phyloP scores from a whole-genome alignment of 2,888 invertebrate genomes.

The Bombylius major region DNA sequence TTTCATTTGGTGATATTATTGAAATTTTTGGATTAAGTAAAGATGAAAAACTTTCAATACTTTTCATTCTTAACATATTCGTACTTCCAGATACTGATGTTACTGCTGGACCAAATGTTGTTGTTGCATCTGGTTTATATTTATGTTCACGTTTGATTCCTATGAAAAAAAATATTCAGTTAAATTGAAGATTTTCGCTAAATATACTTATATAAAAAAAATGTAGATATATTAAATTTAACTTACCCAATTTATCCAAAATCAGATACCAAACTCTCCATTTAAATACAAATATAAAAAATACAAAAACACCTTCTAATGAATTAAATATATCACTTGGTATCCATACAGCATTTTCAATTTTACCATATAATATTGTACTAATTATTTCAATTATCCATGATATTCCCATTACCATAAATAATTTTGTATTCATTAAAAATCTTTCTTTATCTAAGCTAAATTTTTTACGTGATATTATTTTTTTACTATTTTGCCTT shows the following conservation, averaged over 20 bases:
- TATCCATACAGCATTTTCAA: constrained; percentile 38
- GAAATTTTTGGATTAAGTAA: constrained; percentile 14
- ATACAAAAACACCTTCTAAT: constrained; percentile 60
- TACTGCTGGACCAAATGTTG: neutral
- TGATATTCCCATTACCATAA: constrained; percentile 66
- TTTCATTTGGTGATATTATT: neutral
- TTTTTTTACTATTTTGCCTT: constrained; percentile 47
- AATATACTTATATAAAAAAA: neutral
- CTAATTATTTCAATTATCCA: constrained; percentile 58
- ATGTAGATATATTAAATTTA: neutral
- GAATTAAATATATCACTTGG: constrained; percentile 54
- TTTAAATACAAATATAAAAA: constrained; percentile 59
- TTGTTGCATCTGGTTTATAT: neutral
- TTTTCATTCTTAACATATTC: constrained; percentile 20
- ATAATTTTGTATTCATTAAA: constrained; percentile 57
- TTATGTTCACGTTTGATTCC: constrained; percentile 1
- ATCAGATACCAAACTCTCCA: constrained; percentile 49
- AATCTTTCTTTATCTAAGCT: constrained; percentile 58
- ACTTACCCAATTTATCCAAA: constrained; percentile 42
- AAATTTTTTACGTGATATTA: constrained; percentile 46
- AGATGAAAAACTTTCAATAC: constrained; percentile 19
- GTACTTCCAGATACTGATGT: constrained; percentile 9
- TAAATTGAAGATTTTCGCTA: constrained; percentile 3
- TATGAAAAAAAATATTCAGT: neutral
- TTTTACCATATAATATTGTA: constrained; percentile 39